A percentile compares a stretch with the other conserved stretches of the same genome.
Evolutionary conservation across 1,140 invertebrate genomes (phyloP).

Genomic region (Aporrectodea caliginosa): DNA sequence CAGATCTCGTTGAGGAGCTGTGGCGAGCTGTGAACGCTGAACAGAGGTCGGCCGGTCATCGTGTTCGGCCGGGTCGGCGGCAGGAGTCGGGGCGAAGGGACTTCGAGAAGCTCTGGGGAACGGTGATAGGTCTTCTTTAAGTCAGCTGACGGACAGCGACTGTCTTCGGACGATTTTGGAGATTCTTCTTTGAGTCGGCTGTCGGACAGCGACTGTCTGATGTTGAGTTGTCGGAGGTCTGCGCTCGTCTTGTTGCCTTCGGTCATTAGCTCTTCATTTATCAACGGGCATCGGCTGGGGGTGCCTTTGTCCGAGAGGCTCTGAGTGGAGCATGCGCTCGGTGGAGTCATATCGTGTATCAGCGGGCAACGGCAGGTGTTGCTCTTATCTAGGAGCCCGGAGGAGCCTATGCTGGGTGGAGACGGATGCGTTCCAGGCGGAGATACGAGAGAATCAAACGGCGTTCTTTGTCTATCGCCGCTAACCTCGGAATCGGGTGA

Average conservation of each 20-base stretch:
- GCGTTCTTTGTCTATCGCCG: background rate
- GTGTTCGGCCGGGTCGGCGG: constrained; percentile 41
- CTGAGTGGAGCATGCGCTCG: no score
- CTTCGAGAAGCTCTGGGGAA: background rate
- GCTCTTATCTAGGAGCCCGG: background rate
- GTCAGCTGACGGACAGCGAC: background rate
- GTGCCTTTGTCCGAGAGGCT: background rate
- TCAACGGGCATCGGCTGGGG: background rate
- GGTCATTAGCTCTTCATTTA: background rate
- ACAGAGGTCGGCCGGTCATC: constrained; percentile 52
- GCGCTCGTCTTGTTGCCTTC: background rate
- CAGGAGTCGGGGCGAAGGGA: constrained; percentile 28
- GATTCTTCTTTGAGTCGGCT: background rate
- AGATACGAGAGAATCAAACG: background rate
- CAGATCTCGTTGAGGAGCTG: constrained; percentile 69
- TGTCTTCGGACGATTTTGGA: background rate
- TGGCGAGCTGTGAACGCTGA: constrained; percentile 60
- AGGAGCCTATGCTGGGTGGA: background rate
- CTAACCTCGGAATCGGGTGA: background rate
- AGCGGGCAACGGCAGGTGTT: background rate
- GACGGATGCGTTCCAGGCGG: background rate
- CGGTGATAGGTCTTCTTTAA: no score
- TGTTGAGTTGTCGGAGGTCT: background rate
- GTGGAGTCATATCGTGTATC: no score
- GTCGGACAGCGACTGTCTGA: background rate